Percentiles rank a stretch among this genome's conserved stretches.
phyloP scores from a whole-genome alignment of 2,888 invertebrate species.

The Hirtodrosophila histrioides region DNA sequence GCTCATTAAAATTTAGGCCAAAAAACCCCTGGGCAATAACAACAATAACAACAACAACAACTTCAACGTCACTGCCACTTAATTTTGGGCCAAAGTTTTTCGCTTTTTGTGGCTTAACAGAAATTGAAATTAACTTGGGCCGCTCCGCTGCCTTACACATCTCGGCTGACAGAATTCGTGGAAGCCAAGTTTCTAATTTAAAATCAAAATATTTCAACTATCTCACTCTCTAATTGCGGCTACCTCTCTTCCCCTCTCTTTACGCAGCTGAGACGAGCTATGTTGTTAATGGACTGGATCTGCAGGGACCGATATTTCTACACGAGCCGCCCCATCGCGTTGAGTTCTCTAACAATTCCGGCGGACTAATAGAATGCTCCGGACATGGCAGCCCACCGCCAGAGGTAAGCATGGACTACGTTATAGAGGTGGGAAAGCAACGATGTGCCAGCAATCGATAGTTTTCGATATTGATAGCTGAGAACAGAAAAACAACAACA shows the following conservation, averaged over 20 bases:
- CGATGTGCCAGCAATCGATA: too few species aligned
- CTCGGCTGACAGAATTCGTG: slow-evolving; percentile 16
- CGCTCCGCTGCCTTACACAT: slow-evolving; percentile 34
- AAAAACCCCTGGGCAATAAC: slow-evolving; percentile 35
- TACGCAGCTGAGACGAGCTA: slow-evolving; percentile 63
- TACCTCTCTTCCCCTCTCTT: slow-evolving; percentile 5
- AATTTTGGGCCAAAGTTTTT: slow-evolving; percentile 57
- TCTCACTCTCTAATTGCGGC: neutral
- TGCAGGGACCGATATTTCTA: slow-evolving; percentile 88
- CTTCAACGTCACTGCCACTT: slow-evolving; percentile 54
- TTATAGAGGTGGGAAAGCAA: neutral
- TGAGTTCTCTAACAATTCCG: slow-evolving; percentile 91
- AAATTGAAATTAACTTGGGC: slow-evolving; percentile 79
- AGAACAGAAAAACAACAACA: too few species aligned
- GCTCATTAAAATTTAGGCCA: slow-evolving; percentile 81
- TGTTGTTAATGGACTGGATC: slow-evolving; percentile 86
- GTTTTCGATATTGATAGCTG: too few species aligned
- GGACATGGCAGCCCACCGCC: slow-evolving; percentile 89
- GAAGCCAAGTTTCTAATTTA: slow-evolving; percentile 59
- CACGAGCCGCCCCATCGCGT: slow-evolving; percentile 90
- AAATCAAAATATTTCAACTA: slow-evolving; percentile 46
- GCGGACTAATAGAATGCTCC: slow-evolving; percentile 89
- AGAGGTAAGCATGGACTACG: slow-evolving; percentile 84
- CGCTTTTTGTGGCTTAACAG: slow-evolving; percentile 47
- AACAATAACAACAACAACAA: slow-evolving; percentile 16